Percentiles rank a stretch among this genome's conserved stretches.
Evolutionary conservation across 2,797 vertebrate genomes (phyloP).

Genomic region (Micropoecilia bifurca): DNA sequence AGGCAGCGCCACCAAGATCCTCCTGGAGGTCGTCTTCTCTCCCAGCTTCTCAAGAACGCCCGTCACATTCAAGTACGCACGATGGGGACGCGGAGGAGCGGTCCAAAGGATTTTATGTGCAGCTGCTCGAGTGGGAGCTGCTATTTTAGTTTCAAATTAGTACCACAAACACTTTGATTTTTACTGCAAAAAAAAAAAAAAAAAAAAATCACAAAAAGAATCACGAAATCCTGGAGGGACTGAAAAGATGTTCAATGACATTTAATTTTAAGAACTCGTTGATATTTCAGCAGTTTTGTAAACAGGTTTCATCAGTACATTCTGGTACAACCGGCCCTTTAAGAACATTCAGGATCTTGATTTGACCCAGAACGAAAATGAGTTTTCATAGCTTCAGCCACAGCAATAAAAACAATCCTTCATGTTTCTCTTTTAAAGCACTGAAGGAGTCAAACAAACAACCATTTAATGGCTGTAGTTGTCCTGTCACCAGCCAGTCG

Average conservation of each 20-base stretch:
- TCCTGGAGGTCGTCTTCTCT: constrained; percentile 82
- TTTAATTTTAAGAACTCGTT: too few species aligned
- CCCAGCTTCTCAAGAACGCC: constrained; percentile 64
- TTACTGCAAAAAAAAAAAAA: too few species aligned
- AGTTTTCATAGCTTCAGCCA: not conserved
- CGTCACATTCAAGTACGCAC: constrained; percentile 65
- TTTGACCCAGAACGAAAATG: too few species aligned
- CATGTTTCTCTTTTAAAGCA: not conserved
- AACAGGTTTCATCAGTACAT: too few species aligned
- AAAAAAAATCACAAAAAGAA: too few species aligned
- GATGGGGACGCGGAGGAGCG: not conserved
- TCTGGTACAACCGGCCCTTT: too few species aligned
- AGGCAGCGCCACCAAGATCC: constrained; percentile 83
- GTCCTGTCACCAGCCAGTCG: not conserved
- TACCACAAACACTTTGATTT: too few species aligned
- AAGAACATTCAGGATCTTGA: too few species aligned
- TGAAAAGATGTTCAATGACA: too few species aligned
- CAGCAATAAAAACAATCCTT: not conserved
- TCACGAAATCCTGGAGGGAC: too few species aligned
- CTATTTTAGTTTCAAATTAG: not conserved
- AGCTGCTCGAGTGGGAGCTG: not conserved
- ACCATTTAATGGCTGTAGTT: not conserved
- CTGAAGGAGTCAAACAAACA: not conserved
- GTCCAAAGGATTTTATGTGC: not conserved
- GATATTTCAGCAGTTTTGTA: too few species aligned